These are phyloP conservation scores for Polyommatus icarus DNA, from an alignment of 2,888 invertebrate genomes.

Conservation along the genomic window DNA sequence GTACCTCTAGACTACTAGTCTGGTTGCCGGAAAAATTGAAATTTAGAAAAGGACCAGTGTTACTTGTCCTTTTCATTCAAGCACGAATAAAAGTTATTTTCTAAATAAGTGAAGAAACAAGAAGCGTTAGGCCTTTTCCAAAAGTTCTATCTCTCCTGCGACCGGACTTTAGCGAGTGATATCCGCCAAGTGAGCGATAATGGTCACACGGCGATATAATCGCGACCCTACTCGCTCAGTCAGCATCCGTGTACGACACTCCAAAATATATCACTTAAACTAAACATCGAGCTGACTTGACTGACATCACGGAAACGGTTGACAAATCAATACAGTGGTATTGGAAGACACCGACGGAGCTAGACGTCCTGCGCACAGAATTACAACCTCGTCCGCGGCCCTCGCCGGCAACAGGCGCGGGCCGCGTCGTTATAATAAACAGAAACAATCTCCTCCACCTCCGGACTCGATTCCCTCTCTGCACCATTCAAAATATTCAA, in stretches of 20 bases:
- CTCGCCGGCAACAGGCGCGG: not conserved
- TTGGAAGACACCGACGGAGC: conserved; percentile 70
- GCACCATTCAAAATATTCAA: conserved; percentile 70
- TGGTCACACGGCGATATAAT: not conserved
- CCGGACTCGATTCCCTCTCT: conserved; percentile 52
- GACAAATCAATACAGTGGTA: conserved; percentile 60
- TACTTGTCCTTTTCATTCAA: not conserved
- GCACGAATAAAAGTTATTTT: not conserved
- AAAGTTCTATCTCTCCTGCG: not conserved
- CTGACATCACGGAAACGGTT: conserved; percentile 61
- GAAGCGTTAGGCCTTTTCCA: too few species aligned
- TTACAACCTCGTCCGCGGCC: conserved; percentile 11
- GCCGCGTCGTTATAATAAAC: conserved; percentile 36
- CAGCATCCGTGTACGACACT: conserved; percentile 53
- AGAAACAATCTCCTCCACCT: conserved; percentile 49
- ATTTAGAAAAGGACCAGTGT: not conserved
- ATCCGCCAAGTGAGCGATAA: not conserved
- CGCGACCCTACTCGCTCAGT: conserved; percentile 6
- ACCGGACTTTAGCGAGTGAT: not conserved
- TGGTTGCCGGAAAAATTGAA: not conserved
- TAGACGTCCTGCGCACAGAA: conserved; percentile 27
- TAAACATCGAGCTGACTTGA: conserved; percentile 66
- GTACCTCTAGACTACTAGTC: not conserved
- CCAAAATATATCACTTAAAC: conserved; percentile 57
- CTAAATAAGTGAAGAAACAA: not conserved